phyloP scores from a whole-genome alignment of 1,140 invertebrate species.

The Trichogramma pretiosum region DNA sequence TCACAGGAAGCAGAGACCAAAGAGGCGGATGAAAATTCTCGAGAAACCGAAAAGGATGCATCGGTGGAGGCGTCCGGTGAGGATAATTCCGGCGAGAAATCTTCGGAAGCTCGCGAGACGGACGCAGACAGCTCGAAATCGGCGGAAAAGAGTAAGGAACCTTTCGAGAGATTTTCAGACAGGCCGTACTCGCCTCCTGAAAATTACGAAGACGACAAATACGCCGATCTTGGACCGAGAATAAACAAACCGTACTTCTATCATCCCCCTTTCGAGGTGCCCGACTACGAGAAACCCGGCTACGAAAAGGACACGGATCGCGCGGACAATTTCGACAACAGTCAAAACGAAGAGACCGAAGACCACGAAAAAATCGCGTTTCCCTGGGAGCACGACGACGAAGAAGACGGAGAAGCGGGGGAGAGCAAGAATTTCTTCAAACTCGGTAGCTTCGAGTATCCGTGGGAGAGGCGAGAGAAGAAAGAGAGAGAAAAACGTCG shows the following conservation, averaged over 20 bases:
- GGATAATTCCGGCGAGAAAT: conserved; percentile 13
- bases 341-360: conserved; percentile 20
- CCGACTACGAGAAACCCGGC: conserved; percentile 15
- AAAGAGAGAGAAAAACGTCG: conserved; percentile 9
- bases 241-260: conserved; percentile 36
- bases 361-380: conserved; percentile 20
- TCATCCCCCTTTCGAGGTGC: conserved; percentile 30
- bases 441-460: conserved; percentile 26
- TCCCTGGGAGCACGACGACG: conserved; percentile 14
- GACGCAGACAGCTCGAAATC: too few relatives aligned
- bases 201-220: conserved; percentile 32
- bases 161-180: conserved; percentile 16
- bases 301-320: conserved; percentile 14
- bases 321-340: conserved; percentile 19
- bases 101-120: not conserved
- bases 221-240: conserved; percentile 31
- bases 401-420: conserved; percentile 4
- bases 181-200: conserved; percentile 33
- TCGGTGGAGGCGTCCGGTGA: not conserved
- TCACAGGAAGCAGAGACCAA: conserved; percentile 1
- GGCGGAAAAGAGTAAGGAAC: conserved; percentile 16
- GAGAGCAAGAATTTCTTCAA: not conserved
- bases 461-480: conserved; percentile 32
- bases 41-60: not conserved
- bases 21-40: conserved; percentile 4